Evolutionary conservation across 1,140 invertebrate genomes (phyloP).

Genomic region (Neoseiulus cucumeris): DNA sequence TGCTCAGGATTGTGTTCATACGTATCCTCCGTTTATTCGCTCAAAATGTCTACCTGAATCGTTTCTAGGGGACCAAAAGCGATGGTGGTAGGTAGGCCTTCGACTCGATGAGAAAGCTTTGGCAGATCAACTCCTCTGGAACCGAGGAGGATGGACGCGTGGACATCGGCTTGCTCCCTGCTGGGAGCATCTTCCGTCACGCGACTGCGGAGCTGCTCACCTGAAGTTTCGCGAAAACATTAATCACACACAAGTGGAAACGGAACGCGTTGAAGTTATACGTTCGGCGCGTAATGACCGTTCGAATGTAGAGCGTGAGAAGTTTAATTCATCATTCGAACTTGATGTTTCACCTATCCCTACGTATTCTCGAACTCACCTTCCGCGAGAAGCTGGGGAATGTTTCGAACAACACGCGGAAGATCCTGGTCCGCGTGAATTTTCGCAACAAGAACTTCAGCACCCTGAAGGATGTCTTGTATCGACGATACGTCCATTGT

Average conservation of each 20-base stretch:
- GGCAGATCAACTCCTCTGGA: constrained; percentile 77
- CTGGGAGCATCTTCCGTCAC: constrained; percentile 5
- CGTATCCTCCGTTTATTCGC: too few species aligned
- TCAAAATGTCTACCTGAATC: too few species aligned
- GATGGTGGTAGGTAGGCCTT: constrained; percentile 40
- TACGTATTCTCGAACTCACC: constrained; percentile 48
- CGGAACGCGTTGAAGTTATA: too few species aligned
- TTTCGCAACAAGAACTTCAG: constrained; percentile 67
- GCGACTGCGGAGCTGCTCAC: constrained; percentile 4
- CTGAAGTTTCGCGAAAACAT: too few species aligned
- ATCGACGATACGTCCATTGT: neutral
- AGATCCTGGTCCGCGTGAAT: constrained; percentile 57
- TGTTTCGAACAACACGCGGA: constrained; percentile 57
- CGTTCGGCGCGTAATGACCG: too few species aligned
- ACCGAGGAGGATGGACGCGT: constrained; percentile 68
- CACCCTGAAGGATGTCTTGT: constrained; percentile 62
- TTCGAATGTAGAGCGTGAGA: too few species aligned
- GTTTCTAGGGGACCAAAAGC: neutral
- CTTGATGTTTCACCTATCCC: too few species aligned
- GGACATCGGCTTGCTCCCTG: constrained; percentile 23
- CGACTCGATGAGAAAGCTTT: constrained; percentile 72
- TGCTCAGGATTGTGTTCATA: constrained; percentile 54
- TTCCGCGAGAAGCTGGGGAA: constrained; percentile 72
- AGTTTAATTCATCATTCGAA: too few species aligned
- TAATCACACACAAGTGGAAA: too few species aligned